Percentiles rank a stretch among this genome's conserved stretches.
Conservation (phyloP, 2,888 invertebrate species). For the Syrista parreyssii region DNA sequence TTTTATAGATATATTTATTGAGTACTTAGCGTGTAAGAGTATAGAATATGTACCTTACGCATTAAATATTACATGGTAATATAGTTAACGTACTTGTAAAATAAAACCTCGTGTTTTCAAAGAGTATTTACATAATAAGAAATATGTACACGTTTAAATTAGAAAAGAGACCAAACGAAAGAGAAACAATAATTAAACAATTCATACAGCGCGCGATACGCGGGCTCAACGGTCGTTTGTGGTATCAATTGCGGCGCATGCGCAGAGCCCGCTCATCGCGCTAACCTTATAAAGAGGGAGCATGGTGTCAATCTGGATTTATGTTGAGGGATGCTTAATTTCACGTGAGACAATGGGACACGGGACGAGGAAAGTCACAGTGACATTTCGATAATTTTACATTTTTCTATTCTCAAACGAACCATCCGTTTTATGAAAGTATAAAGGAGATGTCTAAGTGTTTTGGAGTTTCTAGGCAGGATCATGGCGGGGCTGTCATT, state of each 20-base stretch:
- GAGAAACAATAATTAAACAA: neutral
- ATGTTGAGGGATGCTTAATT: neutral
- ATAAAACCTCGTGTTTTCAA: constrained; percentile 52
- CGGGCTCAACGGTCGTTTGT: neutral
- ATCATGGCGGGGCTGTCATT: neutral
- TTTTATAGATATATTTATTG: constrained; percentile 67
- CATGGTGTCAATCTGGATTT: neutral
- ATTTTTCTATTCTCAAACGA: constrained; percentile 21
- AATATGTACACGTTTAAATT: constrained; percentile 52
- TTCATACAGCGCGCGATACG: neutral
- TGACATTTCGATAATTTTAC: neutral
- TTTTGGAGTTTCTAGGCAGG: neutral
- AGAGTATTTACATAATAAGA: constrained; percentile 60
- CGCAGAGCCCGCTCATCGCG: neutral
- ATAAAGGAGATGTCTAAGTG: neutral
- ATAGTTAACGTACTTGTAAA: constrained; percentile 54
- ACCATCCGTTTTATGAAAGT: constrained; percentile 2
- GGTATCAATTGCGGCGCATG: neutral
- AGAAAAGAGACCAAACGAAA: neutral
- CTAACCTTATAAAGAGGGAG: neutral
- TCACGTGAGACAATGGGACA: neutral
- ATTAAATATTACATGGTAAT: constrained; percentile 59
- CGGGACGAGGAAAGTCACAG: neutral
- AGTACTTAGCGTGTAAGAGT: constrained; percentile 66
- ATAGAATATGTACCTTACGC: constrained; percentile 63